Conservation (phyloP, 1,140 invertebrate species). For the Trachymyrmex septentrionalis region DNA sequence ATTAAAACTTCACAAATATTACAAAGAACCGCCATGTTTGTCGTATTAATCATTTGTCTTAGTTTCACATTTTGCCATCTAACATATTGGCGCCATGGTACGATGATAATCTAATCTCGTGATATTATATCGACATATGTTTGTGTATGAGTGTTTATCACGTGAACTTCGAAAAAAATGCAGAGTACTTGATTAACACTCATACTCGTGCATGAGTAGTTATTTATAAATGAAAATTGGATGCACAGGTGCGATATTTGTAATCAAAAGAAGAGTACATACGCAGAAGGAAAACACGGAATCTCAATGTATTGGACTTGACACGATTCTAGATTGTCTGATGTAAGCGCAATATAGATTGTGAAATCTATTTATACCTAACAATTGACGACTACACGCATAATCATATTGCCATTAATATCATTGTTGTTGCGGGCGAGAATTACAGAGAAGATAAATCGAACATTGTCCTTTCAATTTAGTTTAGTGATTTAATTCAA, state of each 20-base stretch:
- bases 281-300: neutral
- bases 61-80: constrained; percentile 65
- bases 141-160: constrained; percentile 32
- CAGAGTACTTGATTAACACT: constrained; percentile 5
- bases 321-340: neutral
- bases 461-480: neutral
- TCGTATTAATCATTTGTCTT: constrained; percentile 36
- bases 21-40: constrained; percentile 11
- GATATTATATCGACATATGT: constrained; percentile 70
- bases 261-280: constrained; percentile 5
- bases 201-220: neutral
- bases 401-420: constrained; percentile 14
- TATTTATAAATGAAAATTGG: constrained; percentile 30
- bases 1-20: constrained; percentile 36
- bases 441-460: neutral
- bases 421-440: neutral
- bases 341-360: constrained; percentile 30
- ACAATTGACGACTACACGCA: neutral
- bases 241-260: constrained; percentile 28
- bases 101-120: constrained; percentile 81
- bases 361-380: neutral
- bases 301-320: constrained; percentile 8
- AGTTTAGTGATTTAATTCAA: neutral
- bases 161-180: constrained; percentile 33
- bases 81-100: constrained; percentile 78